Base-by-base conservation (phyloP, 2,113 vertebrate species). In the Tangachromis dhanisi region DNA sequence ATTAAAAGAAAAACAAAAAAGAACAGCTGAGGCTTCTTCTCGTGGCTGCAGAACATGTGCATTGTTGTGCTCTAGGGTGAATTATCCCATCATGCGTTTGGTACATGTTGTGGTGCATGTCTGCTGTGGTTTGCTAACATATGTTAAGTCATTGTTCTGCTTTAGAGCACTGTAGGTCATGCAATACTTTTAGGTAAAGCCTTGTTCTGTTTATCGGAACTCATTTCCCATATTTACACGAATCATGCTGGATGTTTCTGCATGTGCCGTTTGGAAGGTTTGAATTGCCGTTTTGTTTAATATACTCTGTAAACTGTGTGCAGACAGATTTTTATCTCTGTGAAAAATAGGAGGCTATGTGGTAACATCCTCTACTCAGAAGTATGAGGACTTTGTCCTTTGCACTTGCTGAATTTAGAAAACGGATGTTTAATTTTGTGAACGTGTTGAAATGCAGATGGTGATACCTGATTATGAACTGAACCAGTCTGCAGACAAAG, bases 171-270 rank as follows among this genome's bases (percentile, higher is more conserved):
- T 85, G 63, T 61, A 84, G 84, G 59, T 57, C 45, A 31, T 85
- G 45, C 63, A 61, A 85, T 40, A 57, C 26, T 61, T 73, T 87
- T 42, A 47, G 79, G 8, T 38, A 35, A 80, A 89, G 78, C 38
- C 14, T 13, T 7, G 45, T 59, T 66, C 40, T 68, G 57, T 91
- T 88, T 76, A 19, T 16, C 59, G 45, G 29, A 38, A 40, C 47
- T 76, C 88, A 51, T n/a, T 31, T 80, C 66, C 81, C 42, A 82
- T 61, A 83, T 86, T 91, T 87, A 87, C 54, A 55, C 16, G 86
- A 80, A 73, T 82, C 51, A 19, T 3, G n/a, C 14, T 61, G 83
- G 88, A 84, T 76, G 80, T 66, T 86, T 42, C 80, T 21, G 31
- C 6, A 35, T 66, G 61, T 66, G 61, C 33, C 63, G 11, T 42